A percentile compares a stretch with the other conserved stretches of the same genome.
Conservation (phyloP, 2,888 invertebrate genomes). For the Chironomus tentans region DNA sequence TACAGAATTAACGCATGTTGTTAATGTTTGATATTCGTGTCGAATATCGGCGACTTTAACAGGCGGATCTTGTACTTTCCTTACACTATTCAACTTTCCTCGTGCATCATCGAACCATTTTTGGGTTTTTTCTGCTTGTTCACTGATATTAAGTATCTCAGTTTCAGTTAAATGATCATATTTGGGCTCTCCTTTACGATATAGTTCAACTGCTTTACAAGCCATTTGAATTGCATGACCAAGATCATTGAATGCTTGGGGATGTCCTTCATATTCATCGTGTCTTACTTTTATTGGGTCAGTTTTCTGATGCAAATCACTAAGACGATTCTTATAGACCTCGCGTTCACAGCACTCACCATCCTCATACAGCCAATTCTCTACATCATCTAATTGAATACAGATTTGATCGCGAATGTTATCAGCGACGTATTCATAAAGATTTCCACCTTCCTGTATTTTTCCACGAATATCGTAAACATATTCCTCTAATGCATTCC, state of each 20-base stretch:
- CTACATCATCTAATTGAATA: conserved; percentile 68
- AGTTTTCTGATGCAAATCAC: conserved; percentile 61
- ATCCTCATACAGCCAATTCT: conserved; percentile 93
- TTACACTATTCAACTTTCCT: conserved; percentile 52
- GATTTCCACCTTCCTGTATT: conserved; percentile 63
- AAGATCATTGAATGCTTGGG: conserved; percentile 70
- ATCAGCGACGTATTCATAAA: conserved; percentile 67
- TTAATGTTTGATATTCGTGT: conserved; percentile 58
- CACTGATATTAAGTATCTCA: conserved; percentile 68
- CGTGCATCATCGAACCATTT: conserved; percentile 77
- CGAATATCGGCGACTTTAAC: conserved; percentile 71
- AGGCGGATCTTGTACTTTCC: conserved; percentile 63
- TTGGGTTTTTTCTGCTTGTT: conserved; percentile 59
- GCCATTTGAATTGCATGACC: conserved; percentile 66
- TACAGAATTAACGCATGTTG: conserved; percentile 55
- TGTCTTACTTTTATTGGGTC: conserved; percentile 82
- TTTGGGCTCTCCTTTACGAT: conserved; percentile 59
- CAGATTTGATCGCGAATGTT: conserved; percentile 55
- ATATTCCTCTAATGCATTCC: conserved; percentile 96
- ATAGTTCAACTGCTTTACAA: conserved; percentile 69
- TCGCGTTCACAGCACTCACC: conserved; percentile 85
- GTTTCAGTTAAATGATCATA: conserved; percentile 72
- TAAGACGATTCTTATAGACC: conserved; percentile 54
- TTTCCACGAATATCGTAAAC: conserved; percentile 94
- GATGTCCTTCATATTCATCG: conserved; percentile 71